Evolutionary conservation across 2,888 invertebrate species (phyloP), one percentile per base, ranked within the genome.

Genomic region (Drosophila prolongata): DNA sequence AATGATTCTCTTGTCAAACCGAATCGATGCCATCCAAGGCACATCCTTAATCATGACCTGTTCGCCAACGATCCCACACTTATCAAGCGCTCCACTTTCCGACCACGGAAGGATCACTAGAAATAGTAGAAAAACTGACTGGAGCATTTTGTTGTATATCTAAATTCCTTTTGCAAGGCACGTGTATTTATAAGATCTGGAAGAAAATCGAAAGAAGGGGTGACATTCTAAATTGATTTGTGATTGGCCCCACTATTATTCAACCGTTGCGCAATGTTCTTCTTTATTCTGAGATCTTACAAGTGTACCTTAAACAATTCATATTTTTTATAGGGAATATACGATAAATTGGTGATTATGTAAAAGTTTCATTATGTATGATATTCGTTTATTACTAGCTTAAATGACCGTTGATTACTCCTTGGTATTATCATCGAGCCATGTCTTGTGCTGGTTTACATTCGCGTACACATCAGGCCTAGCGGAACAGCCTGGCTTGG

Each of bases 401-500:
- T 30, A 30, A 8, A 2, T 30, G 8, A 9, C 6, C 8, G 9
- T 8, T 30, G 8, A 14, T 13, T 8, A 35, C 9, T 43, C 11
- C 16, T 60, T 37, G 14, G 35, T 60, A 13, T 43, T 55, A 6
- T 6, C 6, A 8, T 35, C 16, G 10, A 60, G 43, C 55, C 59
- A 55, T 2, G 13, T 4, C n/a, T n/a, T 37, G 16, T 55, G 35
- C 14, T n/a, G 10, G 0, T 16, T 42, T 16, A 60, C 2, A 43
- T 24, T 54, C 13, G 59, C 13, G 14, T 43, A 60, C n/a, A 61
- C 37, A 30, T 56, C 56, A 11, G 55, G 55, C 27, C 35, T 35
- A 1, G 10, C 1, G 34, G 24, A 6, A 11, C 60, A 37, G 30
- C 56, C 61, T 8, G n/a, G 9, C 11, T 8, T 11, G 9, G 44